Evolutionary conservation across 1,140 invertebrate species (phyloP), one percentile per base, ranked within the genome.

Genomic region (Monomorium pharaonis): DNA sequence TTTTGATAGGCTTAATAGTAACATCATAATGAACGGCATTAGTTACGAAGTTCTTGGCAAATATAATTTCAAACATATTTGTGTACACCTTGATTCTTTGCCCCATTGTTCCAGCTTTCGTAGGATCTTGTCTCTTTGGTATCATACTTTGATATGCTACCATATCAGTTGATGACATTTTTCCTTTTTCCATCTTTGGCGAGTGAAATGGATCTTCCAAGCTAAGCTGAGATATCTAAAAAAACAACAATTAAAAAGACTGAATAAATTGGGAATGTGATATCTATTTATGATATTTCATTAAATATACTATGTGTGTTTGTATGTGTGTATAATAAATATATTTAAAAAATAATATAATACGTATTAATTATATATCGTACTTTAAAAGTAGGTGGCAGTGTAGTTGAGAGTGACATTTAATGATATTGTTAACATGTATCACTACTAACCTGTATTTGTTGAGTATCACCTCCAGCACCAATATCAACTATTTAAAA

Each of bases 21-120:
- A 96, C 94, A 89, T 96, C 96, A 80, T 96, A 96, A 87, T 96
- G 96, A 47, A 94, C 92, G 0, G 95, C 95, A 7, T 37, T 63
- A 0, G 58, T 85, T 4, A 91, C 44, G 12, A 95, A 92, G 42
- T 96, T 95, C 58, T 94, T 91, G 0, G 49, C 30, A 47, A 97
- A 92, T 21, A 93, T 90, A 0, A 97, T 88, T 33, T 89, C 30
- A 14, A 97, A 91, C 94, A 97, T 96, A 89, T 97, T 97, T 0
- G 95, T 95, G 81, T 95, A 94, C 0, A 97, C 94, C 42, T 51
- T 21, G 24, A 96, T 96, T 12, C 14, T 83, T 76, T 74, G 80
- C 0, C 96, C 96, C 42, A 49, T 3, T 0, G 91, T 95, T 1
- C 96, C 96, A 27, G 88, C 93, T 80, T 76, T 78, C 0, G 18